Conservation (phyloP, 2,113 vertebrate genomes). For the Crotalus viridis region DNA sequence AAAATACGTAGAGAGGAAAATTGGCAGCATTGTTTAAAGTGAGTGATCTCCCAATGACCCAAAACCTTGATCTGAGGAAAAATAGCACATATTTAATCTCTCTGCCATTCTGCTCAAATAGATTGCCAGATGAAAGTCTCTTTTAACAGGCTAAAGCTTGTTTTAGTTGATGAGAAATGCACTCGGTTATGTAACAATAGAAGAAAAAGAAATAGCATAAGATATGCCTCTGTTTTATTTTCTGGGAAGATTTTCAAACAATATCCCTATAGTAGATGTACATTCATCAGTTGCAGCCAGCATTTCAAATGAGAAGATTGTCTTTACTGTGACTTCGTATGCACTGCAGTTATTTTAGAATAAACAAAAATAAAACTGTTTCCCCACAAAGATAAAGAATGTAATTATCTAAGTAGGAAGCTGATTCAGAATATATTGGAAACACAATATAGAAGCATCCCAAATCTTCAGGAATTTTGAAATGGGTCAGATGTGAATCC, state of each 20-base stretch:
- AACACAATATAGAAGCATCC: background rate
- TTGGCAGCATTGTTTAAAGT: background rate
- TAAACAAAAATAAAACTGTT: background rate
- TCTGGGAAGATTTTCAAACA: background rate
- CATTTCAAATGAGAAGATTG: background rate
- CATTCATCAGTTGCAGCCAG: background rate
- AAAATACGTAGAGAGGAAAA: background rate
- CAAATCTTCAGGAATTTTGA: background rate
- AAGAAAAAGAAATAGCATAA: background rate
- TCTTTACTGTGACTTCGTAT: background rate
- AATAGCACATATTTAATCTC: background rate
- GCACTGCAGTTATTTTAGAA: background rate
- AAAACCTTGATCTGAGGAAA: background rate
- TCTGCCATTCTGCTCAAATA: background rate
- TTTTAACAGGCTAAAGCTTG: background rate
- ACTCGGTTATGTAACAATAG: background rate
- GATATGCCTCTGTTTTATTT: background rate
- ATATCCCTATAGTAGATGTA: background rate
- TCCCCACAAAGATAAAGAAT: background rate
- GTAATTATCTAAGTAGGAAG: background rate
- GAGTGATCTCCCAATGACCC: background rate
- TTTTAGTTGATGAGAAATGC: background rate
- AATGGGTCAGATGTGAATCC: background rate
- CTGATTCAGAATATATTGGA: background rate
- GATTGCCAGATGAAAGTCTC: background rate